Conservation (phyloP, 2,113 vertebrate species). For the Anolis sagrei region DNA sequence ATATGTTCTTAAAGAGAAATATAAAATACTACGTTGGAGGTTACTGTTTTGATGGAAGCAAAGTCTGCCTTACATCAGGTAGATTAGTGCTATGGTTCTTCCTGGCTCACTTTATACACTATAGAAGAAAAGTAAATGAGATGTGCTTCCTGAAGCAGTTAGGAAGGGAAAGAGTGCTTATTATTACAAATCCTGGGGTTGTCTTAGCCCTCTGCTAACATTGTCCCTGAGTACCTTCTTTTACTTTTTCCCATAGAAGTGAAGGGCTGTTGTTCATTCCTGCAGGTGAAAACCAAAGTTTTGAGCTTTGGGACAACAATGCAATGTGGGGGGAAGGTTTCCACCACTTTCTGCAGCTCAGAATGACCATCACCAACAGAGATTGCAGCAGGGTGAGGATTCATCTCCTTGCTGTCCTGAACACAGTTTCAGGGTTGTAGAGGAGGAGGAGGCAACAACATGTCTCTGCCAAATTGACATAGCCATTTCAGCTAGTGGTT, state of each 20-base stretch:
- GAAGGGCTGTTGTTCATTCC: not conserved
- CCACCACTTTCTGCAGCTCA: not conserved
- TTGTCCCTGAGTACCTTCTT: not conserved
- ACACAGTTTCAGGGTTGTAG: not conserved
- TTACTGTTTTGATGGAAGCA: not conserved
- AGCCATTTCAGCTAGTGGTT: not conserved
- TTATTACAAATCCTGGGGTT: not conserved
- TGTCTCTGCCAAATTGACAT: not conserved
- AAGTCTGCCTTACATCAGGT: not conserved
- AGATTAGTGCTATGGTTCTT: not conserved
- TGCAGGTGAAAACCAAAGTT: not conserved
- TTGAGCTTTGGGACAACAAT: not conserved
- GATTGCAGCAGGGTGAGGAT: not conserved
- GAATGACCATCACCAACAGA: not conserved
- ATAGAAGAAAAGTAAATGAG: not conserved
- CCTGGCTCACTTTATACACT: not conserved
- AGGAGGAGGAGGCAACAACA: not conserved
- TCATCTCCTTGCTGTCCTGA: not conserved
- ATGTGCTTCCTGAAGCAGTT: not conserved
- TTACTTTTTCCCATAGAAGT: not conserved
- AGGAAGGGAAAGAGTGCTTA: not conserved
- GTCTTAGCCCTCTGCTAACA: not conserved
- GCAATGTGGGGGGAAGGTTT: not conserved
- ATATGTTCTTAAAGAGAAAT: not conserved
- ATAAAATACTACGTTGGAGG: not conserved